Base-by-base conservation (phyloP, 2,113 vertebrate genomes). In the Tragelaphus strepsiceros region DNA sequence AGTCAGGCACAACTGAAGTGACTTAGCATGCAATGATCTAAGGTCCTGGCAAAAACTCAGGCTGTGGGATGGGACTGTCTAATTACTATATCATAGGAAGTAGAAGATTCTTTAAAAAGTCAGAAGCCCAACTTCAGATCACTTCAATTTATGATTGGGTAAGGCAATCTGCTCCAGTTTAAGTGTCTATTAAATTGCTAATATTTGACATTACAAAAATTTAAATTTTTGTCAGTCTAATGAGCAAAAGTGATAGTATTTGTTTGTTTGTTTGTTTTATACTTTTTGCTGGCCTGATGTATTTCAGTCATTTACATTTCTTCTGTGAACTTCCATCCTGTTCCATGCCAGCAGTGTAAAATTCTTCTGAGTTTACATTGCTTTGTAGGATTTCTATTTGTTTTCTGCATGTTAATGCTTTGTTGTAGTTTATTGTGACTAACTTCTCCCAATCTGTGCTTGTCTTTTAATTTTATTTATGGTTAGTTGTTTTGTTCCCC, bases 381-480 rank as follows among this genome's bases (percentile, higher is more conserved):
- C 61, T 87, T 56, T 93, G 26, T 26, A 53, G 26, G 71, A 28
- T 80, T 96, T 74, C 78, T 82, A 11, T 82, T 64, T 85, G 30
- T 89, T n/a, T 88, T 54, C 58, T 84, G 46, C 51, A 83, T 22
- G 2, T 49, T 21, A 17, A n/a, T 64, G 24, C 14, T 62, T 53
- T 64, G 2, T 56, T 94, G n/a, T 82, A 30, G 22, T 82, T 94
- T 81, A 53, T 49, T 90, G 28, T 81, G 80, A 87, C 35, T 35
- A 2, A 88, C 10, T 93, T 95, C 67, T 90, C 51, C 30, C 62
- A 30, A 61, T 90, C 53, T 94, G 51, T 92, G 77, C 26, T 95
- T 53, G 43, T 30, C 56, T 94, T 78, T 90, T 49, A 91, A 67
- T 95, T 86, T 96, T 90, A 30, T 77, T 96, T 91, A n/a, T 82